Conservation (phyloP, 2,797 vertebrate genomes). For the Bradypus variegatus region DNA sequence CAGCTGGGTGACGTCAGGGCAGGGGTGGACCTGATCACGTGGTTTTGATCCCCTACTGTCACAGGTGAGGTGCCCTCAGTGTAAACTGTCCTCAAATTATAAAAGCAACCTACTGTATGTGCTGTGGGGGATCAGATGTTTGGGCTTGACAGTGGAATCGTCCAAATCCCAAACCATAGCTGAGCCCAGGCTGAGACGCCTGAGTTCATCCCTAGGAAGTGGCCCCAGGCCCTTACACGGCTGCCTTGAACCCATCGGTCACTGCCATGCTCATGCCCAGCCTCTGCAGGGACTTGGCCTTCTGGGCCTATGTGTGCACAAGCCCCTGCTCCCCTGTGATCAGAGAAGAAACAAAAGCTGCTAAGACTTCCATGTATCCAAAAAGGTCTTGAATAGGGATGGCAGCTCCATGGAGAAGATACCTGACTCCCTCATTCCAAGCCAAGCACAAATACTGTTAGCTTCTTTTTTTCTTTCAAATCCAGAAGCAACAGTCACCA, state of each 20-base stretch:
- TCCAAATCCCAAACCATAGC: not conserved
- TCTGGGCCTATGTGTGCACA: not conserved
- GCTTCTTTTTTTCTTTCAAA: not conserved
- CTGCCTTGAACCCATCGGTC: rapidly evolving
- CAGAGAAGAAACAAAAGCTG: not conserved
- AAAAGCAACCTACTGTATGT: not conserved
- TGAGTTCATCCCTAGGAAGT: not conserved
- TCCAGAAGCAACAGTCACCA: not conserved
- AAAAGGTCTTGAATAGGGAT: not conserved
- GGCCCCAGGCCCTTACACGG: not conserved
- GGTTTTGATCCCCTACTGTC: not conserved
- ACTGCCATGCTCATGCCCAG: not conserved
- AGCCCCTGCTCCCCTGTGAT: not conserved
- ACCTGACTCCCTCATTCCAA: not conserved
- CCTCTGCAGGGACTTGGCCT: not conserved
- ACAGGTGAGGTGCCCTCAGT: not conserved
- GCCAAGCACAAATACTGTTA: not conserved
- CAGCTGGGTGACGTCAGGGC: not conserved
- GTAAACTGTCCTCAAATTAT: not conserved
- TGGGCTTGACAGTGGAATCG: too few relatives aligned
- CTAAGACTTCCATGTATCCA: not conserved
- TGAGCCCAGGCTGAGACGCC: not conserved
- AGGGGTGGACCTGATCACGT: not conserved
- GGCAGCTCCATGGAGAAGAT: too few relatives aligned
- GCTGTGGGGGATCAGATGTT: too few relatives aligned